Evolutionary conservation across 1,140 invertebrate genomes (phyloP).

Genomic region (Acromyrmex heyeri): DNA sequence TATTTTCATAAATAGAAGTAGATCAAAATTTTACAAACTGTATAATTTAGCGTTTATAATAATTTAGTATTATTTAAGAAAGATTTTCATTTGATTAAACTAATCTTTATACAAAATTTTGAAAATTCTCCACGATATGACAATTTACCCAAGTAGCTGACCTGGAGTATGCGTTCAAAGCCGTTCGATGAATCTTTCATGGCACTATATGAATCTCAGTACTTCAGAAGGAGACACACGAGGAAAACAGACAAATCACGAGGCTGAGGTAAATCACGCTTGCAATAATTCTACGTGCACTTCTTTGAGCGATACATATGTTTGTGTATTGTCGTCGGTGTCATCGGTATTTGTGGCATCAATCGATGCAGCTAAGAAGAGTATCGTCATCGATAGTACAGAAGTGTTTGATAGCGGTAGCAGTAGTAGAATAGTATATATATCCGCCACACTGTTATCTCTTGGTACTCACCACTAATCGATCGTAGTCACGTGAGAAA

Average conservation of each 20-base stretch:
- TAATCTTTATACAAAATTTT: not conserved
- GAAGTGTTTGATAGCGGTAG: constrained; percentile 4
- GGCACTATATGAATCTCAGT: constrained; percentile 23
- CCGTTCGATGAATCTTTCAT: constrained; percentile 9
- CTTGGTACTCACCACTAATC: constrained; percentile 73
- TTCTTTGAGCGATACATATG: constrained; percentile 32
- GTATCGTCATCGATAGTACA: not conserved
- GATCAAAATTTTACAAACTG: not conserved
- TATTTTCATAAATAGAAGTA: not conserved
- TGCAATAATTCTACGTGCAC: constrained; percentile 38
- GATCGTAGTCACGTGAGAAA: constrained; percentile 65
- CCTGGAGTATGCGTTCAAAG: not conserved
- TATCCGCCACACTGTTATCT: constrained; percentile 56
- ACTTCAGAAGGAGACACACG: constrained; percentile 11
- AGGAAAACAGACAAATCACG: constrained; percentile 50
- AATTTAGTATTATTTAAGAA: not conserved
- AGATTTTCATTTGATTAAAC: not conserved
- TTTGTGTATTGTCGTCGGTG: constrained; percentile 8
- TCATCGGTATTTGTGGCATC: constrained; percentile 10
- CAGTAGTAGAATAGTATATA: constrained; percentile 12
- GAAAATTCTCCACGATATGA: not conserved
- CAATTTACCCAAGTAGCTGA: constrained; percentile 35
- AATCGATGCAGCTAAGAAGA: not conserved
- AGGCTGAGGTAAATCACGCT: constrained; percentile 44
- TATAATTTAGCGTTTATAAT: not conserved